Evolutionary conservation across 2,888 invertebrate genomes (phyloP), one percentile per base, ranked within the genome.

Genomic region (Callosobruchus maculatus): DNA sequence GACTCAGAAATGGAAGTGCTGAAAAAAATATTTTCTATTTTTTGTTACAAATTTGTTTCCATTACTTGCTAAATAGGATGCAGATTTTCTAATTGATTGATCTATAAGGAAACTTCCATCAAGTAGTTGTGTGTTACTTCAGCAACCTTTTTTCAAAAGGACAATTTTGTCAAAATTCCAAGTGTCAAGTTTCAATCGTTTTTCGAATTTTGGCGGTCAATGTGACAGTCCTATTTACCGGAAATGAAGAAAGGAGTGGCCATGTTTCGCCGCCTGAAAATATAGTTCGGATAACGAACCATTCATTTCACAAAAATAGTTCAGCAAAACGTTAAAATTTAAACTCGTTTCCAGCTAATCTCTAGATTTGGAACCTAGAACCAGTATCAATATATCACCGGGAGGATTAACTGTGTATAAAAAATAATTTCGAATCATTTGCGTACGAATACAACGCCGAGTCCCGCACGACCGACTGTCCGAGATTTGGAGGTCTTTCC

Each of bases 401-500:
- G 22, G 9, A n/a, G 67, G 2, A 2, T 21, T 68, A 3, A 13
- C 1, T 18, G 49, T 20, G 20, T 68, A 68, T 9, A 22, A 20
- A 21, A 21, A 22, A 1, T 1, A 18, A 21, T 21, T 22, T 20
- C 21, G 68, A 21, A 26, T 18, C 67, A 18, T 3, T 22, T 80
- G 86, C 89, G 89, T 88, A 90, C 85, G 83, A 84, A 86, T 83
- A 85, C 84, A 83, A 82, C 84, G 83, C 82, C 83, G 83, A 84
- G 84, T 83, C 82, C 82, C 81, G 82, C 81, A 79, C 71, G 71
- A 72, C 71, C 70, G 71, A 71, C 67, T 26, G 70, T 26, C 31
- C 49, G 66, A 21, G 21, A 81, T 80, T 81, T 78, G 84, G 84
- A 85, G 85, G 85, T 87, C 89, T 93, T 93, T 93, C 92, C 91